phyloP scores from a whole-genome alignment of 2,888 invertebrate genomes.

The Eupithecia centaureata region DNA sequence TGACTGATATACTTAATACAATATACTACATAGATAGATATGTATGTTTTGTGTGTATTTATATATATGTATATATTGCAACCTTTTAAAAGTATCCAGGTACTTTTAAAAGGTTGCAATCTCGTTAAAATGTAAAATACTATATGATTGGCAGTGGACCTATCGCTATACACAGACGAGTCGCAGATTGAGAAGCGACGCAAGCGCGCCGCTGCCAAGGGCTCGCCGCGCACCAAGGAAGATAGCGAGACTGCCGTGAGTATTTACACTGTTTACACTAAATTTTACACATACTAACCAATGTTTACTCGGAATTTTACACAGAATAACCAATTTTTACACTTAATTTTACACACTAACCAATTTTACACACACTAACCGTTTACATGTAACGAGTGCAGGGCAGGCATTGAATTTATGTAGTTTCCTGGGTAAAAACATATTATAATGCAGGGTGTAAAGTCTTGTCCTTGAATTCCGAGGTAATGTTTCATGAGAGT shows the following conservation, averaged over 20 bases:
- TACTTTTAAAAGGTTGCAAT: background rate
- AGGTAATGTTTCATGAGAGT: too few species aligned
- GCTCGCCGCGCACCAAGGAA: conserved; percentile 61
- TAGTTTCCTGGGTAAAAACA: too few species aligned
- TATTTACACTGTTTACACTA: conserved; percentile 11
- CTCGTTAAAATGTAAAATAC: background rate
- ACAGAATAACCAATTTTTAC: too few species aligned
- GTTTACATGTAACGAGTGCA: background rate
- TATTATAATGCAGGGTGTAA: too few species aligned
- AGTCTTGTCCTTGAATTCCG: too few species aligned
- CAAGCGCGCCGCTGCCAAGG: conserved; percentile 69
- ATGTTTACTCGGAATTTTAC: background rate
- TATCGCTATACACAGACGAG: conserved; percentile 92
- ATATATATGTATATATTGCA: too few species aligned
- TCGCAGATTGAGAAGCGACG: conserved; percentile 89
- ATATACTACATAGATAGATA: too few species aligned
- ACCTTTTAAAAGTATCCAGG: background rate
- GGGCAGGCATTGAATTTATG: background rate
- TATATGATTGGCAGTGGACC: conserved; percentile 86
- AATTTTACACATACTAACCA: background rate
- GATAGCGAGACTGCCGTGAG: conserved; percentile 58
- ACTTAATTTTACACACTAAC: background rate
- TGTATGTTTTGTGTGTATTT: too few species aligned
- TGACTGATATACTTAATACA: too few species aligned
- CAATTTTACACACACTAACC: background rate